Percentiles rank a stretch among this genome's conserved stretches.
Conservation (phyloP, 2,888 invertebrate species). For the Lithophane socia region DNA sequence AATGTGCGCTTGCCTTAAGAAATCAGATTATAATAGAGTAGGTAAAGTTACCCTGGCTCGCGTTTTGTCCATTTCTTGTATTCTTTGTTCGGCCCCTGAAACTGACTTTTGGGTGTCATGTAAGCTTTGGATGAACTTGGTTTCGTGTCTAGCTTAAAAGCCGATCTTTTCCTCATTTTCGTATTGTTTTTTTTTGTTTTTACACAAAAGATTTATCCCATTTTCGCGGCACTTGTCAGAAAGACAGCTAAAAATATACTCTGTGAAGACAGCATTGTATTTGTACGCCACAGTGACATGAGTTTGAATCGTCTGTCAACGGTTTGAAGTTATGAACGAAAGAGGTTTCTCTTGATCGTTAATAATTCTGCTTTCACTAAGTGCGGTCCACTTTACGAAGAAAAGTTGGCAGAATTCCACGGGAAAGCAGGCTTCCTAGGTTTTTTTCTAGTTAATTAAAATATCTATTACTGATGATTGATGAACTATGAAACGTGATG, state of each 20-base stretch:
- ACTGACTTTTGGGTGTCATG: not conserved
- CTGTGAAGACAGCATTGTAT: too few species aligned
- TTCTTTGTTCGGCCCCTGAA: conserved; percentile 67
- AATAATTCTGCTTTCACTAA: not conserved
- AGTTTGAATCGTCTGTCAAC: conserved; percentile 7
- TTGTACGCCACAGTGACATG: conserved; percentile 11
- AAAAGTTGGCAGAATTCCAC: not conserved
- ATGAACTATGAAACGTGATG: too few species aligned
- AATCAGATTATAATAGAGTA: not conserved
- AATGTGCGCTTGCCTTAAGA: not conserved
- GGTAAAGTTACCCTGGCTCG: conserved; percentile 62
- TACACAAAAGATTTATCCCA: conserved; percentile 57
- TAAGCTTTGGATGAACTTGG: conserved; percentile 52
- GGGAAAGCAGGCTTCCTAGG: not conserved
- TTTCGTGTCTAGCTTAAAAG: not conserved
- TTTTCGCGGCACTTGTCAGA: conserved; percentile 52
- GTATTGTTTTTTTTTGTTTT: conserved; percentile 3
- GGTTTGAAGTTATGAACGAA: not conserved
- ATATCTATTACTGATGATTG: too few species aligned
- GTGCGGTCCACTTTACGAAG: too few species aligned
- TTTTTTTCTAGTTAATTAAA: not conserved
- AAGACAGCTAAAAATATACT: not conserved
- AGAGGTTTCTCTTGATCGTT: conserved; percentile 4
- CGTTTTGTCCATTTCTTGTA: conserved; percentile 75
- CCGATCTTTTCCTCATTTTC: conserved; percentile 41